Conservation (phyloP, 2,113 vertebrate genomes). For the Gyps fulvus region DNA sequence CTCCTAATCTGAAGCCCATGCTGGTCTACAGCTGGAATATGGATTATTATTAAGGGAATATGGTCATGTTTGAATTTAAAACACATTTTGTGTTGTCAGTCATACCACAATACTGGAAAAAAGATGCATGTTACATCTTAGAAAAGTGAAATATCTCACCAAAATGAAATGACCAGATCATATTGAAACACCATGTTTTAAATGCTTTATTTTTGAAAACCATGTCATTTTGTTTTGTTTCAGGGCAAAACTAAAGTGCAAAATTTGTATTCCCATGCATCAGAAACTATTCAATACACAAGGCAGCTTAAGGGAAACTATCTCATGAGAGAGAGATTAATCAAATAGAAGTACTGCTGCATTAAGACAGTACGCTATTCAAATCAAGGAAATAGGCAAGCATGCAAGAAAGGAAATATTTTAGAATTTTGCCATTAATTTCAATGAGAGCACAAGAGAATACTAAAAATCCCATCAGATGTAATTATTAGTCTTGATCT, state of each 20-base stretch:
- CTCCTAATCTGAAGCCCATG: background rate
- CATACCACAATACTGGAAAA: background rate
- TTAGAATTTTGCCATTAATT: background rate
- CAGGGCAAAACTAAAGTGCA: background rate
- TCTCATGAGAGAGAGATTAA: background rate
- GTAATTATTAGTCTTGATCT: background rate
- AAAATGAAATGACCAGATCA: background rate
- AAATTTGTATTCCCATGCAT: rapidly evolving
- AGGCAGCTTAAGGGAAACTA: background rate
- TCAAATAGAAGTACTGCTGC: background rate
- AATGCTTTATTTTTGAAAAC: background rate
- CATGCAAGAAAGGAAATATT: background rate
- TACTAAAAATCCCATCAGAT: background rate
- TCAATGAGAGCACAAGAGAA: background rate
- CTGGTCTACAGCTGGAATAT: background rate
- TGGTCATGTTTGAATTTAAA: background rate
- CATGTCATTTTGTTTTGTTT: background rate
- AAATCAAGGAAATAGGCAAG: background rate
- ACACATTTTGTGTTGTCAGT: background rate
- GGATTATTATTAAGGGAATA: background rate
- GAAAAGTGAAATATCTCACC: background rate
- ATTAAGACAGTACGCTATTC: background rate
- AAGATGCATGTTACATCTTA: background rate
- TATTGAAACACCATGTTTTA: background rate
- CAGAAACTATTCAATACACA: background rate